Evolutionary conservation across 2,888 invertebrate species (phyloP).

Genomic region (Aplocera efformata): DNA sequence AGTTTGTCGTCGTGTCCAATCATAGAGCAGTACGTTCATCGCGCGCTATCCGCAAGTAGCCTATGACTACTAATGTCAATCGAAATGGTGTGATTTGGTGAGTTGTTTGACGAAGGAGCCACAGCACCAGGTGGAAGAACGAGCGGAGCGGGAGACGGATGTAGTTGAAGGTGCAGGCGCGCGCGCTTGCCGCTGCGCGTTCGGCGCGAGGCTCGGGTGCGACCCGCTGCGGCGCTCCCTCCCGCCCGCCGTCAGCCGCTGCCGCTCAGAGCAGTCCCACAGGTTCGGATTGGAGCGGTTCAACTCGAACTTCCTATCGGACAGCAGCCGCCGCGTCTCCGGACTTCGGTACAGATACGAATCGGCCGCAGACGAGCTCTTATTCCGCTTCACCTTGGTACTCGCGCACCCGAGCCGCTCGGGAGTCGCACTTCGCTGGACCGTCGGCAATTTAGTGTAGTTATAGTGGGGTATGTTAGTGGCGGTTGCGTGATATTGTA

Average conservation of each 20-base stretch:
- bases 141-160: conserved; percentile 63
- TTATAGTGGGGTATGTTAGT: conserved; percentile 74
- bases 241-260: conserved; percentile 39
- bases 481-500: conserved; percentile 84
- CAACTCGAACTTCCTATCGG: conserved; percentile 64
- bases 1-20: not conserved
- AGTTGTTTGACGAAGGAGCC: conserved; percentile 89
- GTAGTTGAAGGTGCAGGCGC: conserved; percentile 33
- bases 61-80: conserved; percentile 70
- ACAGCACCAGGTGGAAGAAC: conserved; percentile 88
- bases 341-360: conserved; percentile 56
- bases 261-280: conserved; percentile 59
- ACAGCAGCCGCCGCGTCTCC: conserved; percentile 59
- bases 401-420: conserved; percentile 49
- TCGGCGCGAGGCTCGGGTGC: conserved; percentile 47
- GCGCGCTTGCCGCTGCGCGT: conserved; percentile 82
- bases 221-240: conserved; percentile 65
- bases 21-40: not conserved
- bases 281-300: conserved; percentile 74
- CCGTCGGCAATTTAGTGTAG: conserved; percentile 61
- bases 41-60: conserved; percentile 14
- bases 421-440: conserved; percentile 60
- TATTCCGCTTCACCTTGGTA: conserved; percentile 70
- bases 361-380: conserved; percentile 75
- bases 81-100: conserved; percentile 87